phyloP scores from a whole-genome alignment of 2,888 invertebrate species.

The Agrypnus murinus region DNA sequence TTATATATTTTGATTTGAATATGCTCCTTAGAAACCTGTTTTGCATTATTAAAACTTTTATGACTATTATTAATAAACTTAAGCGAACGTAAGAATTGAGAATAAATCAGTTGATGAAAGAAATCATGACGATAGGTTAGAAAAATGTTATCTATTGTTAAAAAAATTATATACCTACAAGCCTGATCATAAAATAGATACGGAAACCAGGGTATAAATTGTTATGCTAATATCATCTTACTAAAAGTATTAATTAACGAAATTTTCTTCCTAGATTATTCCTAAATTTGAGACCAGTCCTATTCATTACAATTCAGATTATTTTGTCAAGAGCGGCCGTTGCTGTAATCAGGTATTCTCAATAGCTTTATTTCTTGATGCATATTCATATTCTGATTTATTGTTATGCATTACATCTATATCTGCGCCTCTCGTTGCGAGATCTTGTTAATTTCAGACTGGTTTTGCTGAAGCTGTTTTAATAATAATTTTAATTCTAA shows the following conservation, averaged over 20 bases:
- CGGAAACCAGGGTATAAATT: conserved; percentile 1
- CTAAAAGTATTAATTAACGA: conserved; percentile 43
- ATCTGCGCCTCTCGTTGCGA: conserved; percentile 59
- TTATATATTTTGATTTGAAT: not conserved
- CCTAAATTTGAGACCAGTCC: conserved; percentile 44
- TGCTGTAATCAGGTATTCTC: conserved; percentile 59
- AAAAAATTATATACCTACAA: not conserved
- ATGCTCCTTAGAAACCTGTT: conserved; percentile 3
- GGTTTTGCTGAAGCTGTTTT: conserved; percentile 47
- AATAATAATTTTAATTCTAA: conserved; percentile 35
- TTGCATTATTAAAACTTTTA: no score
- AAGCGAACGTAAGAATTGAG: no score
- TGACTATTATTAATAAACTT: no score
- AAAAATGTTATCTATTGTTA: no score
- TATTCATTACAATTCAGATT: conserved; percentile 52
- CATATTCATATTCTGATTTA: conserved; percentile 65
- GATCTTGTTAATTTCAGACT: conserved; percentile 58
- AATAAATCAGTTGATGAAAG: no score
- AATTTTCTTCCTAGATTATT: conserved; percentile 44
- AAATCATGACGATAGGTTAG: no score
- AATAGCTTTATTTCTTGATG: conserved; percentile 59
- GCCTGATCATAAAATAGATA: not conserved
- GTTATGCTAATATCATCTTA: conserved; percentile 19
- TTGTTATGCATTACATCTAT: conserved; percentile 65
- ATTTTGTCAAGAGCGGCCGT: conserved; percentile 52